Conservation (phyloP, 2,113 vertebrate genomes). For the cattle (Bos taurus) region DNA sequence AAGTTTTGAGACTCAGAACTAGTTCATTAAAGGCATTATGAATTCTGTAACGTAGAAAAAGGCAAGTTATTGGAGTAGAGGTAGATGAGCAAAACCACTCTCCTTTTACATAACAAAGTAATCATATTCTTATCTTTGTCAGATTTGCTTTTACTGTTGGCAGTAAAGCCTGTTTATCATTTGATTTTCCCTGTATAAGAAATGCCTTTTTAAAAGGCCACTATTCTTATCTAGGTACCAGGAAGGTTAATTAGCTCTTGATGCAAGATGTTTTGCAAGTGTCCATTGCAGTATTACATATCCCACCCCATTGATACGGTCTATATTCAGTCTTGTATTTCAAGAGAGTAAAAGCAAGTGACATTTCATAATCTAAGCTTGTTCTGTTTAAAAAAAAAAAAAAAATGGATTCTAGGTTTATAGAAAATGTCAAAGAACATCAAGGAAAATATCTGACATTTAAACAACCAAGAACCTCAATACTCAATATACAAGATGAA, state of each 20-base stretch:
- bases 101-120: background rate
- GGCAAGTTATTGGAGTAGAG: background rate
- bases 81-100: background rate
- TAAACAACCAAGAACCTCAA: constrained; percentile 21
- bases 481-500: background rate
- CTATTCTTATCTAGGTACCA: background rate
- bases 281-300: background rate
- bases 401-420: constrained; percentile 32
- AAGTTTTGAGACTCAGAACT: background rate
- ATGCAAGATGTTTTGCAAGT: background rate
- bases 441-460: constrained; percentile 47
- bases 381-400: background rate
- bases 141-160: background rate
- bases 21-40: background rate
- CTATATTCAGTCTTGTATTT: constrained; percentile 23
- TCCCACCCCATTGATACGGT: background rate
- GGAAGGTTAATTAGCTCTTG: background rate
- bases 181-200: background rate
- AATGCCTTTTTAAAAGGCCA: constrained; percentile 4
- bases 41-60: background rate
- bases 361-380: constrained; percentile 55
- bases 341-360: constrained; percentile 49
- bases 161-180: background rate
- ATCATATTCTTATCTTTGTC: background rate
- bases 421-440: constrained; percentile 56